Evolutionary conservation across 2,797 vertebrate genomes (phyloP).

Genomic region (Pseudotriccus pelzelni): DNA sequence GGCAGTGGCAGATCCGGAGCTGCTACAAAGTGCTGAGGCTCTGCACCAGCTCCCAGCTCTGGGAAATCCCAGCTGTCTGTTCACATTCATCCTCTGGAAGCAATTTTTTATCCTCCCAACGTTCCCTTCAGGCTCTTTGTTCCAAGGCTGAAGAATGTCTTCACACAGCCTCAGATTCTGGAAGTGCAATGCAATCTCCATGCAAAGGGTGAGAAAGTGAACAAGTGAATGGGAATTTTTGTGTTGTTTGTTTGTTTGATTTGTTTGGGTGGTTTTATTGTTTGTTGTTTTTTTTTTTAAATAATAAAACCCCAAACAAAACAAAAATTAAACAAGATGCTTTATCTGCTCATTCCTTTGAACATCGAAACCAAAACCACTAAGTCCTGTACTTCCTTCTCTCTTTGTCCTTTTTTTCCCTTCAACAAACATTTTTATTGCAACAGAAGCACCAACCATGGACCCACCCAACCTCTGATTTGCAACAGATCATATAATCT

Average conservation of each 20-base stretch:
- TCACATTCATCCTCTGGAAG: constrained; percentile 22
- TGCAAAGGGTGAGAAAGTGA: neutral
- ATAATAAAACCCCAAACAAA: accelerated
- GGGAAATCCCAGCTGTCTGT: constrained; percentile 14
- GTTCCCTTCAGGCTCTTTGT: neutral
- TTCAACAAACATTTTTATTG: neutral
- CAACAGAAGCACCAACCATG: neutral
- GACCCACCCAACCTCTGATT: neutral
- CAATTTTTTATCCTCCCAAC: constrained; percentile 1
- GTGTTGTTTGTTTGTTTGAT: too few relatives aligned
- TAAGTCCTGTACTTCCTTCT: neutral
- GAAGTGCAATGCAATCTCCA: neutral
- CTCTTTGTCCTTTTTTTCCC: neutral
- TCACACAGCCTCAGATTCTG: neutral
- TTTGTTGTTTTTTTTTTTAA: too few relatives aligned
- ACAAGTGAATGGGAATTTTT: neutral
- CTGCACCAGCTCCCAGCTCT: constrained; percentile 11
- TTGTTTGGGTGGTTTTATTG: neutral
- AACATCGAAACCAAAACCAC: neutral
- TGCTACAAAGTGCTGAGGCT: neutral
- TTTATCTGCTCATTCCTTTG: neutral
- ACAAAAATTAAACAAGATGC: neutral
- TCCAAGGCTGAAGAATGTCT: neutral
- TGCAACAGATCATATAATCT: neutral
- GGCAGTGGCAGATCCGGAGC: constrained; percentile 19